Evolutionary conservation across 2,113 vertebrate species (phyloP).

Genomic region (Pedetes capensis): DNA sequence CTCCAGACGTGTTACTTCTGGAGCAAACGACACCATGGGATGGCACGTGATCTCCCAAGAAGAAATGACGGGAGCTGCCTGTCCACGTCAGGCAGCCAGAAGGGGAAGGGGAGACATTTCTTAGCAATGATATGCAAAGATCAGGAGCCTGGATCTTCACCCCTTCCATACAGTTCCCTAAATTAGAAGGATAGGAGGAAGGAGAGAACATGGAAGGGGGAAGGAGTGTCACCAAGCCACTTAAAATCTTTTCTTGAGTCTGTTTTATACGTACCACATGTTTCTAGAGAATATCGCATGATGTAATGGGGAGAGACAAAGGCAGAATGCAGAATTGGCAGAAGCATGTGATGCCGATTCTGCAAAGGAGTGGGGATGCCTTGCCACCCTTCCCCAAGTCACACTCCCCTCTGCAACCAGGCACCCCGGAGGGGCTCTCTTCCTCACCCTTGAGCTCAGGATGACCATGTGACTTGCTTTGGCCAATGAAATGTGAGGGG

Average conservation of each 20-base stretch:
- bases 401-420: accelerated
- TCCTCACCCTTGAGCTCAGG: background rate
- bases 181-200: background rate
- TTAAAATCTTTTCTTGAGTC: background rate
- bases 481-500: background rate
- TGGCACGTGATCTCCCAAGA: background rate
- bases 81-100: background rate
- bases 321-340: background rate
- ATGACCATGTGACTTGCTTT: background rate
- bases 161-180: background rate
- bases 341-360: accelerated
- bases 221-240: background rate
- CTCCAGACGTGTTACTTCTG: slow-evolving; percentile 73
- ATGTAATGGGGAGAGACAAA: background rate
- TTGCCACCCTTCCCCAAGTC: accelerated
- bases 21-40: slow-evolving; percentile 33
- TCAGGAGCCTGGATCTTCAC: background rate
- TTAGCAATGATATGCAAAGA: background rate
- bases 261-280: background rate
- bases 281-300: background rate
- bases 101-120: background rate
- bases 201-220: background rate
- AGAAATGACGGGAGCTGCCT: background rate
- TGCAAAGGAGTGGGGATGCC: accelerated
- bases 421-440: background rate